Evolutionary conservation across 2,888 invertebrate genomes (phyloP).

Genomic region (Tiphia femorata): DNA sequence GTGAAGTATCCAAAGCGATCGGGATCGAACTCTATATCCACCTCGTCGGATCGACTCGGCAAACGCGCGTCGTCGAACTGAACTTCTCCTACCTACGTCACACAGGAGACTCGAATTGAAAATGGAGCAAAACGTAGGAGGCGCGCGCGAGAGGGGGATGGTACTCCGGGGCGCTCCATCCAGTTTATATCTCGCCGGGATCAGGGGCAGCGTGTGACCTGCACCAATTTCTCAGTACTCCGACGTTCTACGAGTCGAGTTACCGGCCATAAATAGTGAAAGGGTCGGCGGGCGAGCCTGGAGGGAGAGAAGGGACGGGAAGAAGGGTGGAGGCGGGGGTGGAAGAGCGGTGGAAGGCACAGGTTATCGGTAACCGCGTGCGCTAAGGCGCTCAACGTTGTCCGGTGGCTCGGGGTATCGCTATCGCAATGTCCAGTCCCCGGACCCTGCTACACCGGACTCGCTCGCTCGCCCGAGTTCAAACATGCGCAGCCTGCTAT

Average conservation of each 20-base stretch:
- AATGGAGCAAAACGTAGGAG: too few species aligned
- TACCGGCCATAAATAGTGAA: slow-evolving; percentile 53
- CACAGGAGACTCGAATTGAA: too few species aligned
- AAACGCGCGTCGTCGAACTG: too few species aligned
- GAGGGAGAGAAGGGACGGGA: slow-evolving; percentile 10
- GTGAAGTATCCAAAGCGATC: too few species aligned
- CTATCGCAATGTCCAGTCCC: slow-evolving; percentile 62
- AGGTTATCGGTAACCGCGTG: slow-evolving; percentile 44
- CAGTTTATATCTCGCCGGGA: slow-evolving; percentile 2
- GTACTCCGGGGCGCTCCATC: not conserved
- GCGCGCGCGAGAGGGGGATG: too few species aligned
- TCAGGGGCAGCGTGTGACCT: not conserved
- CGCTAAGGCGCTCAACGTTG: slow-evolving; percentile 54
- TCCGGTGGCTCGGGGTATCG: slow-evolving; percentile 49
- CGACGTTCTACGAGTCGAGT: slow-evolving; percentile 52
- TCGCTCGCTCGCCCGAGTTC: not conserved
- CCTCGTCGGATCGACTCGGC: too few species aligned
- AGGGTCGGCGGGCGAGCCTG: slow-evolving; percentile 29
- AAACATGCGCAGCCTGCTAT: not conserved
- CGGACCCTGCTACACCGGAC: slow-evolving; percentile 32
- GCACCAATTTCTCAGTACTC: slow-evolving; percentile 44
- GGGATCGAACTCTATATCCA: too few species aligned
- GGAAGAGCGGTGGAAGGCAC: slow-evolving; percentile 3
- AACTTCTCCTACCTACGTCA: too few species aligned
- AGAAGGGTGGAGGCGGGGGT: slow-evolving; percentile 22